Conservation (phyloP, 1,140 invertebrate species). For the Pseudobourletiella spinata region DNA sequence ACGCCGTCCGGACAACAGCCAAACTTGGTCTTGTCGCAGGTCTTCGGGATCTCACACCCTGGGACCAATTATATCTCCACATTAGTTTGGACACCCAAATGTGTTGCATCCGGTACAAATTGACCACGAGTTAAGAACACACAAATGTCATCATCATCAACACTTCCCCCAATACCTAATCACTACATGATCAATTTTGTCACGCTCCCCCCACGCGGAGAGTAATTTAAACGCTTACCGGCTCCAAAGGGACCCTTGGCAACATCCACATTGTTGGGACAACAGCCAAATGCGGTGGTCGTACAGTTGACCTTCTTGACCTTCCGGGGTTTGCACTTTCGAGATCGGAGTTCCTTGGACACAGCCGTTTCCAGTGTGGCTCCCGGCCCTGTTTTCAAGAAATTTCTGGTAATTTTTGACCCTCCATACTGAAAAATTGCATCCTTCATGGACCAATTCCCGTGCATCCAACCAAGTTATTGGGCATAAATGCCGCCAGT, state of each 20-base stretch:
- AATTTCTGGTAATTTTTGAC: too few species aligned
- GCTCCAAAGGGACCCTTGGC: slow-evolving; percentile 76
- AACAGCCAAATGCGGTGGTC: slow-evolving; percentile 72
- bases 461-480: too few species aligned
- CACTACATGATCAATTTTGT: too few species aligned
- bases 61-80: neutral
- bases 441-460: too few species aligned
- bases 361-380: slow-evolving; percentile 17
- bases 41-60: slow-evolving; percentile 60
- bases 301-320: slow-evolving; percentile 48
- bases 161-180: too few species aligned
- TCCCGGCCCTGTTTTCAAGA: neutral
- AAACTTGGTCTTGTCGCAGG: slow-evolving; percentile 68
- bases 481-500: too few species aligned
- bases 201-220: too few species aligned
- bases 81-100: neutral
- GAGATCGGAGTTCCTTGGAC: slow-evolving; percentile 2
- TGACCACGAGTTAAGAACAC: too few species aligned
- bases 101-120: too few species aligned
- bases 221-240: too few species aligned
- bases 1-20: slow-evolving; percentile 85
- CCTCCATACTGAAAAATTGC: too few species aligned
- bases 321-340: slow-evolving; percentile 14
- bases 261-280: slow-evolving; percentile 69
- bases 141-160: too few species aligned